Evolutionary conservation across 2,888 invertebrate genomes (phyloP).

Genomic region (Strigamia maritima): DNA sequence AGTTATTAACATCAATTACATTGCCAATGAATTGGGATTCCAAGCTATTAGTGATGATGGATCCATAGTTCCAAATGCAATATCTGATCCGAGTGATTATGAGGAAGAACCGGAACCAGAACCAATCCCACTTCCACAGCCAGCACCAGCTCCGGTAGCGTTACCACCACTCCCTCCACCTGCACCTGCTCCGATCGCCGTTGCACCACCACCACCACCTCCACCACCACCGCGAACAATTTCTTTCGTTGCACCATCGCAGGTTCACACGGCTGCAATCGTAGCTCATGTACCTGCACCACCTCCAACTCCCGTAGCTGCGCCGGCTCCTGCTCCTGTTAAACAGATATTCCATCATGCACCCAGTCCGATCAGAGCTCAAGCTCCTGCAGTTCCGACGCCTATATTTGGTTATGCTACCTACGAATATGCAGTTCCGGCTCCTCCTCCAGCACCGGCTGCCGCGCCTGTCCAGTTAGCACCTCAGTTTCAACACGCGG

Average conservation of each 20-base stretch:
- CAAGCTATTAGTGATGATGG: conserved; percentile 10
- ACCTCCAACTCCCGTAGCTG: neutral
- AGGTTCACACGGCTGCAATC: neutral
- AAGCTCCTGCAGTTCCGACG: neutral
- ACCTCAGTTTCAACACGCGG: neutral
- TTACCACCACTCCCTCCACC: neutral
- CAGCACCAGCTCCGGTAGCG: conserved; percentile 1
- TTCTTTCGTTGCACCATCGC: neutral
- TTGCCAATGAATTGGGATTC: conserved; percentile 35
- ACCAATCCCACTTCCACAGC: neutral
- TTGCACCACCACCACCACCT: neutral
- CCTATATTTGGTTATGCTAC: conserved; percentile 4
- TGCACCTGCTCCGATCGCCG: neutral
- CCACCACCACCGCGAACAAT: neutral
- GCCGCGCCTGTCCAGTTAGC: neutral
- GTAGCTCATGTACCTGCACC: neutral
- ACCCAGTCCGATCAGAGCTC: neutral
- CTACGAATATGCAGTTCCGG: neutral
- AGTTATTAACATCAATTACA: conserved; percentile 3
- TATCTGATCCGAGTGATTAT: neutral
- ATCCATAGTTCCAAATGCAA: conserved; percentile 9
- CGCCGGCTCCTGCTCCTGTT: neutral
- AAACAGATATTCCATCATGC: neutral
- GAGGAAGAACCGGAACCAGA: neutral
- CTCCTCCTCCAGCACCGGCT: neutral